A percentile compares a stretch with the other conserved stretches of the same genome.
Conservation (phyloP, 1,140 invertebrate genomes). For the Batillaria attramentaria region DNA sequence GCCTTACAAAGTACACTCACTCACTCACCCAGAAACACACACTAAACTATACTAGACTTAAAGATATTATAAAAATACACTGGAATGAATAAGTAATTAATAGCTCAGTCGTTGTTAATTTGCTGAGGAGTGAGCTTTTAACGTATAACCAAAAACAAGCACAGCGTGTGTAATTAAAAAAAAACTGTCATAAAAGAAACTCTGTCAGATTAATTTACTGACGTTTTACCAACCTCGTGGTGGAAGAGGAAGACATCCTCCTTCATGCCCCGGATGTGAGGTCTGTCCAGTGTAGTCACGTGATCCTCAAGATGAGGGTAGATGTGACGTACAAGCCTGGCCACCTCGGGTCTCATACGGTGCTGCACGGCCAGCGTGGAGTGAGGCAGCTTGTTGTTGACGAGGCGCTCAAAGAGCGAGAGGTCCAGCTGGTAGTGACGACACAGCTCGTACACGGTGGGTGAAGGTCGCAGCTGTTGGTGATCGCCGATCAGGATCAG, state of each 20-base stretch:
- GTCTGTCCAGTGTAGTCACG: slow-evolving; percentile 52
- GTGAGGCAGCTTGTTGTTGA: slow-evolving; percentile 55
- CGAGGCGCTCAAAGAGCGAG: slow-evolving; percentile 69
- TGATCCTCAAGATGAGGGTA: slow-evolving; percentile 68
- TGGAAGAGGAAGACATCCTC: slow-evolving; percentile 69
- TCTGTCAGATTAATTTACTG: no score
- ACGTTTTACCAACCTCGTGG: slow-evolving; percentile 46
- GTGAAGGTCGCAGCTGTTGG: slow-evolving; percentile 72
- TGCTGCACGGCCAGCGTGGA: slow-evolving; percentile 58
- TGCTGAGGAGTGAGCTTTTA: no score
- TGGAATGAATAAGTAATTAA: no score
- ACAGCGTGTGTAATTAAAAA: neutral
- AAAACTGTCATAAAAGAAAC: no score
- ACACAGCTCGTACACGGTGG: slow-evolving; percentile 55
- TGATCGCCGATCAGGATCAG: slow-evolving; percentile 87
- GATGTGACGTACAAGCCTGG: slow-evolving; percentile 68
- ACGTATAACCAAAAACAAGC: neutral
- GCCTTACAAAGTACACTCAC: no score
- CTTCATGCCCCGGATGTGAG: slow-evolving; percentile 62
- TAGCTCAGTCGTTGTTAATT: no score
- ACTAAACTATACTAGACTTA: no score
- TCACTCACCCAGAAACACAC: no score
- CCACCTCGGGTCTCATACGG: slow-evolving; percentile 67
- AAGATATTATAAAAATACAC: no score
- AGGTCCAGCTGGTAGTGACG: slow-evolving; percentile 56